phyloP scores from a whole-genome alignment of 2,113 vertebrate genomes.

The Oreotrochilus melanogaster region DNA sequence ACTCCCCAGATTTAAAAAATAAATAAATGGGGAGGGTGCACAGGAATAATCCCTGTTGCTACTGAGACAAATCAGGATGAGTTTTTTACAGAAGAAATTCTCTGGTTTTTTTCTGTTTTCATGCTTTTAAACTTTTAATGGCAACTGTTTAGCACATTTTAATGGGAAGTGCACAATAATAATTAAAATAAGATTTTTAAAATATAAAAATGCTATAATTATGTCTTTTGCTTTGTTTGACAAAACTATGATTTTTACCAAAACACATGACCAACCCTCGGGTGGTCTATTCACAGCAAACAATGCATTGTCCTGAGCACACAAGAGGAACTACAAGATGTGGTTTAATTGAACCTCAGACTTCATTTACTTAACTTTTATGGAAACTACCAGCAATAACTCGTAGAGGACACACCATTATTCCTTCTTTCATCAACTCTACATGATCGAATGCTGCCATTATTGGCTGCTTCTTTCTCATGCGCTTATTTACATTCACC shows the following conservation, averaged over 20 bases:
- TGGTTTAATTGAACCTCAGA: conserved; percentile 40
- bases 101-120: neutral
- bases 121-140: conserved; percentile 10
- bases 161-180: conserved; percentile 29
- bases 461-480: neutral
- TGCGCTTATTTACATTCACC: neutral
- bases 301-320: conserved; percentile 60
- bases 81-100: neutral
- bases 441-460: neutral
- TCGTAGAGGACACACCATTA: neutral
- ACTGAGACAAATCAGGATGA: neutral
- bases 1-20: too few species aligned
- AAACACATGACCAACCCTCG: conserved; percentile 68
- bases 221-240: conserved; percentile 55
- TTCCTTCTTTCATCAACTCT: neutral
- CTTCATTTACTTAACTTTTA: conserved; percentile 46
- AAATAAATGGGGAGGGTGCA: fast-evolving
- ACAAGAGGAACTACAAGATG: conserved; percentile 48
- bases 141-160: conserved; percentile 29
- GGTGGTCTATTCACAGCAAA: conserved; percentile 69
- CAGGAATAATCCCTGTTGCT: neutral
- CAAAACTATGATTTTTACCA: conserved; percentile 63
- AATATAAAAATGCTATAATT: conserved; percentile 57
- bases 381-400: conserved; percentile 34
- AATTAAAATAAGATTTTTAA: conserved; percentile 38